phyloP scores from a whole-genome alignment of 2,797 vertebrate genomes.

The Rhinoraja longicauda region DNA sequence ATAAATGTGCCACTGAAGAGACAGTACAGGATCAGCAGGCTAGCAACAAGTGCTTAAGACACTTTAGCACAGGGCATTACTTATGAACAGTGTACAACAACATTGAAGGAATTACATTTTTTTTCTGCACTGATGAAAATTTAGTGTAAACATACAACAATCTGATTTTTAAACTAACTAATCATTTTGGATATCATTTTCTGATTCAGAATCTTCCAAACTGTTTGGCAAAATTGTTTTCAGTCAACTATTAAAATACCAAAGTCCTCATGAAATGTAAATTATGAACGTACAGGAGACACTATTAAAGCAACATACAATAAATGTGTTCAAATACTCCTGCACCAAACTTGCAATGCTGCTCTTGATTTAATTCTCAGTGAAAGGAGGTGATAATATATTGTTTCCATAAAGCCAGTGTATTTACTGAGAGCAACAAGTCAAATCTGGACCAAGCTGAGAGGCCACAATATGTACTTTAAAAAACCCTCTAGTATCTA shows the following conservation, averaged over 20 bases:
- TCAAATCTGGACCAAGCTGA: neutral
- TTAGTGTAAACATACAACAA: neutral
- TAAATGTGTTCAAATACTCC: neutral
- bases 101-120: constrained; percentile 32
- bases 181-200: neutral
- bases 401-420: neutral
- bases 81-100: constrained; percentile 51
- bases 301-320: neutral
- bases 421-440: neutral
- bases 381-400: neutral
- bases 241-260: neutral
- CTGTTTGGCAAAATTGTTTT: constrained; percentile 22
- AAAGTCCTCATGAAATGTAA: constrained; percentile 18
- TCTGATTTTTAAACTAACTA: neutral
- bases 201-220: neutral
- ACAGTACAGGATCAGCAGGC: constrained; percentile 63
- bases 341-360: neutral
- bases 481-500: neutral
- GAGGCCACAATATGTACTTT: neutral
- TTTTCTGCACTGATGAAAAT: neutral
- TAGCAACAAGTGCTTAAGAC: constrained; percentile 51
- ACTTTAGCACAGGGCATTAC: constrained; percentile 56
- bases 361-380: neutral
- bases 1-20: constrained; percentile 54
- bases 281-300: neutral